Base-by-base conservation (phyloP, 2,113 vertebrate species). In the Xenopus tropicalis region DNA sequence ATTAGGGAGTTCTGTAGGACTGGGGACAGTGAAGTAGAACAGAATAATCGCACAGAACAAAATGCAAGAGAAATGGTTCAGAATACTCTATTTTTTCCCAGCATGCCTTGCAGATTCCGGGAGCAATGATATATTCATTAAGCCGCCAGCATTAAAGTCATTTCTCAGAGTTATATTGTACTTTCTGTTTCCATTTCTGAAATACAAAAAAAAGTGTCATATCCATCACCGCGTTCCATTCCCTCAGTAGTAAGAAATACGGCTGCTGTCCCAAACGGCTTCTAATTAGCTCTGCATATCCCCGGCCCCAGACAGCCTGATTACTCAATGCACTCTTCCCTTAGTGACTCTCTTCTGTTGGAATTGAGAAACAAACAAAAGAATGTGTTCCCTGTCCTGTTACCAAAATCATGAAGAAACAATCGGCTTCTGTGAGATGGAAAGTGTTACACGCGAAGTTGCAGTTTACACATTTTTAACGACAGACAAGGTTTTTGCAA, bases 401-500 rank as follows among this genome's bases (percentile, higher is more conserved):
- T 48, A 14, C 16, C 4, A 37, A 48, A 10, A 48, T 10, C 46
- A 14, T 5, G 10, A 2, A 48, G 46, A 14, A 13, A 48, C 46
- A 37, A 9, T 37, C 10, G 29, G 29, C 10, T 2, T 17, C 46
- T 48, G 14, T 12, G 10, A 17, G 46, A 11, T 11, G 13, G 46
- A 48, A 16, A 48, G n/a, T 3, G 46, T 17, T 16, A 48, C 46
- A 44, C 48, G 24, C 57, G 44, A 48, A 11, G 58, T 66, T 58
- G 57, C 54, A 66, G 43, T 48, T 51, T 22, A 25, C 56, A 57
- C 42, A 17, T n/a, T 66, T 72, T 66, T 21, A 24, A 59, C 8
- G 11, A 10, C 71, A 11, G 71, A 22, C 52, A 63, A 48, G 63
- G 66, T 74, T 74, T 66, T 63, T 74, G 52, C 71, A 74, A 74